These are phyloP conservation scores for Cepaea nemoralis DNA, from an alignment of 1,140 invertebrate genomes.

Conservation along the genomic window DNA sequence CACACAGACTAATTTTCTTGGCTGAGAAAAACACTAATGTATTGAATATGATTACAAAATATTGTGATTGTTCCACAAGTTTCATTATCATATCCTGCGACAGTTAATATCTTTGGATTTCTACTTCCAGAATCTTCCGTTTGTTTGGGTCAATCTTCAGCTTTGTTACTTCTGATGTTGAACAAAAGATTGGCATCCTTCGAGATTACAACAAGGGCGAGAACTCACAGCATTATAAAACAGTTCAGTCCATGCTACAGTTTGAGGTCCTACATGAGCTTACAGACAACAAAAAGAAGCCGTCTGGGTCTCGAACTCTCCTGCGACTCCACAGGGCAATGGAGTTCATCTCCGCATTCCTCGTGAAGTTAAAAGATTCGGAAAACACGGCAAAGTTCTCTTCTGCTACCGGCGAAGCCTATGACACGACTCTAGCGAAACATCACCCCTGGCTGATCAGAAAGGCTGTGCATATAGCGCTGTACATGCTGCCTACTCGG, in stretches of 20 bases:
- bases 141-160: slow-evolving; percentile 89
- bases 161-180: slow-evolving; percentile 91
- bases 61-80: no score
- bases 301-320: slow-evolving; percentile 80
- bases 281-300: slow-evolving; percentile 73
- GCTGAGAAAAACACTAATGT: no score
- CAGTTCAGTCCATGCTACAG: slow-evolving; percentile 87
- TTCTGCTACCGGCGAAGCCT: slow-evolving; percentile 82
- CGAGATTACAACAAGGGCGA: slow-evolving; percentile 77
- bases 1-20: no score
- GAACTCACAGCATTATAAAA: slow-evolving; percentile 80
- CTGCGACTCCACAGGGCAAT: slow-evolving; percentile 90
- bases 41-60: no score
- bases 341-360: slow-evolving; percentile 90
- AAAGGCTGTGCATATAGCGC: slow-evolving; percentile 83
- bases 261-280: slow-evolving; percentile 84
- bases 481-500: slow-evolving; percentile 86
- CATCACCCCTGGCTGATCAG: slow-evolving; percentile 83
- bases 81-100: no score
- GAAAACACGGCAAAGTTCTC: slow-evolving; percentile 81
- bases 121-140: slow-evolving; percentile 84
- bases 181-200: slow-evolving; percentile 87
- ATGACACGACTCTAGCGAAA: slow-evolving; percentile 86
- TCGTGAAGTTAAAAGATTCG: slow-evolving; percentile 78
- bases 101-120: slow-evolving; percentile 8